These are phyloP conservation scores for Gryon sp. DNA, from an alignment of 1,140 invertebrate genomes.

Conservation along the genomic window DNA sequence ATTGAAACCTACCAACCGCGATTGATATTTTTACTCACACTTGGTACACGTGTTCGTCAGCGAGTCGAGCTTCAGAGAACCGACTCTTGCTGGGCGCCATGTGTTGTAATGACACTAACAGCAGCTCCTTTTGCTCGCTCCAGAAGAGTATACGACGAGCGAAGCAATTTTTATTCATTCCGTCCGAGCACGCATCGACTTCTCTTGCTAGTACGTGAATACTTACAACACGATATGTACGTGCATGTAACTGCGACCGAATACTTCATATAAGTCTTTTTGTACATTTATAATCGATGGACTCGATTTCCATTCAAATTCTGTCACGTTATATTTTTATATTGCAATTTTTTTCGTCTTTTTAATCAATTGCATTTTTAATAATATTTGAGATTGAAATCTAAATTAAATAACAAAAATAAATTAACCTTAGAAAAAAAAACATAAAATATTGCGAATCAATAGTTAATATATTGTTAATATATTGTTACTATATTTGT, in stretches of 20 bases:
- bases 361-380: background rate
- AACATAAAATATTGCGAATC: background rate
- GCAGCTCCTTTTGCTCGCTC: slow-evolving; percentile 8
- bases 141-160: too few species aligned
- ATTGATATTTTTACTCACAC: slow-evolving; percentile 39
- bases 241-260: slow-evolving; percentile 13
- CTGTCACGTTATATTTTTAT: background rate
- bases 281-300: slow-evolving; percentile 2
- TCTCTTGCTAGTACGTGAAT: too few species aligned
- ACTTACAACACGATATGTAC: slow-evolving; percentile 4
- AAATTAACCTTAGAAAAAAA: too few species aligned
- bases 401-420: too few species aligned
- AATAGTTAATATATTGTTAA: too few species aligned
- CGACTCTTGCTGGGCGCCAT: slow-evolving; percentile 31
- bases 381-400: too few species aligned
- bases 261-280: slow-evolving; percentile 17
- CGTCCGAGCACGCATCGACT: slow-evolving; percentile 19
- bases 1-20: too few species aligned
- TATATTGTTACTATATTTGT: too few species aligned
- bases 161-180: slow-evolving; percentile 42
- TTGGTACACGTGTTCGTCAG: slow-evolving; percentile 32
- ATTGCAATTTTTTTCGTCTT: background rate
- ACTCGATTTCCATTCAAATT: background rate
- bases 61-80: slow-evolving; percentile 19
- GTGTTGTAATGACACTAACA: slow-evolving; percentile 17